These are phyloP conservation scores for Mya arenaria DNA, from an alignment of 1,140 invertebrate species.

Conservation along the genomic window DNA sequence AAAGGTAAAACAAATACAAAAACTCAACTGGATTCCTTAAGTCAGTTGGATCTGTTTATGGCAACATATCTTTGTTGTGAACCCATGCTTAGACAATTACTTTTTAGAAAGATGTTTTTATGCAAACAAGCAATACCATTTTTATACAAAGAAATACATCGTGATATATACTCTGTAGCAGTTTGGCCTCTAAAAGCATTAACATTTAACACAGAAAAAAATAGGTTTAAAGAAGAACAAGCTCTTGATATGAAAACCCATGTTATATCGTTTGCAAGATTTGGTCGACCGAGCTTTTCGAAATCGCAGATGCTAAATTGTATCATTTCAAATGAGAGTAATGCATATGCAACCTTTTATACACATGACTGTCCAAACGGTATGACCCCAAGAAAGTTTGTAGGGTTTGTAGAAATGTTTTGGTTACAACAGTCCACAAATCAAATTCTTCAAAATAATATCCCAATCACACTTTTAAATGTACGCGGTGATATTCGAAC, in stretches of 20 bases:
- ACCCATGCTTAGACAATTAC: conserved; percentile 4
- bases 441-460: background rate
- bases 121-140: conserved; percentile 14
- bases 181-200: background rate
- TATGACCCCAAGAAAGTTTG: background rate
- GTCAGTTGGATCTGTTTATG: background rate
- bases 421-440: background rate
- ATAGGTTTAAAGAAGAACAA: background rate
- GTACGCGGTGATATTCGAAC: background rate
- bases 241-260: background rate
- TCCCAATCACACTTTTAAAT: conserved; percentile 2
- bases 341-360: conserved; percentile 11
- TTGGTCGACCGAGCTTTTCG: conserved; percentile 3
- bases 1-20: too few species aligned
- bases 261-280: background rate
- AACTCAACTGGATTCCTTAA: too few species aligned
- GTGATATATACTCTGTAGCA: background rate
- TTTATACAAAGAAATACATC: background rate
- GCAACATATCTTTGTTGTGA: conserved; percentile 9
- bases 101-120: background rate
- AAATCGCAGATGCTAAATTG: conserved; percentile 12
- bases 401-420: background rate
- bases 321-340: conserved; percentile 4
- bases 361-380: background rate
- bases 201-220: background rate